These are phyloP conservation scores for Leucoraja ocellata DNA, from an alignment of 2,797 vertebrate species.

Conservation along the genomic window DNA sequence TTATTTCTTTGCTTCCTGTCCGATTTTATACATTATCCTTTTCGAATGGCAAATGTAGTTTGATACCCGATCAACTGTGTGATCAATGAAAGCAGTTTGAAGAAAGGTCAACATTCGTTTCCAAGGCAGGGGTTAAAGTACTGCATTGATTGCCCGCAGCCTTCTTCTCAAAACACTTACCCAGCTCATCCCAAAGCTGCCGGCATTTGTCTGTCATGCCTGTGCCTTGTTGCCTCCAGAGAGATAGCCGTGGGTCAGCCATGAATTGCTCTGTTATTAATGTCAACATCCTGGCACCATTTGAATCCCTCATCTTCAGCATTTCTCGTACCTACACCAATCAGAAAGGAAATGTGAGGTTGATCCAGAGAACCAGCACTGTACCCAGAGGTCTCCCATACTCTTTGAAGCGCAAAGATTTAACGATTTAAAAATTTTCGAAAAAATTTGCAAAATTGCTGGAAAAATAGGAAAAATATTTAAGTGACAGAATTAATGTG, in stretches of 20 bases:
- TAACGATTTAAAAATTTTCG: not conserved
- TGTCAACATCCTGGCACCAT: conserved; percentile 91
- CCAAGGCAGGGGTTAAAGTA: conserved; percentile 18
- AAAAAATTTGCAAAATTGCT: not conserved
- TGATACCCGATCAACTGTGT: not conserved
- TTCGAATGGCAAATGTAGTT: not conserved
- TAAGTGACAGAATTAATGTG: not conserved
- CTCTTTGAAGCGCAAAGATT: not conserved
- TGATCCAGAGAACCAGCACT: not conserved
- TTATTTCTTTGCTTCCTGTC: not conserved
- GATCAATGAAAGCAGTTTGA: not conserved
- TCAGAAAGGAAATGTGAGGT: not conserved
- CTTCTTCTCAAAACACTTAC: conserved; percentile 60
- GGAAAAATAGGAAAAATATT: not conserved
- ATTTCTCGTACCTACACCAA: conserved; percentile 84
- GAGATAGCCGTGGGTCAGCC: conserved; percentile 88
- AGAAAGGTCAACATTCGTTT: not conserved
- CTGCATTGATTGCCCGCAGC: not conserved
- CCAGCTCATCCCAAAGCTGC: conserved; percentile 95
- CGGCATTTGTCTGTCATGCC: conserved; percentile 97
- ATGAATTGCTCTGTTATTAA: conserved; percentile 96
- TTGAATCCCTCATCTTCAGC: conserved; percentile 94
- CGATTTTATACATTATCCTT: not conserved
- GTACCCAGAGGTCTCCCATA: not conserved
- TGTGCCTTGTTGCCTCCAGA: conserved; percentile 95